phyloP scores from a whole-genome alignment of 2,888 invertebrate genomes.

The Cephalotes varians region DNA sequence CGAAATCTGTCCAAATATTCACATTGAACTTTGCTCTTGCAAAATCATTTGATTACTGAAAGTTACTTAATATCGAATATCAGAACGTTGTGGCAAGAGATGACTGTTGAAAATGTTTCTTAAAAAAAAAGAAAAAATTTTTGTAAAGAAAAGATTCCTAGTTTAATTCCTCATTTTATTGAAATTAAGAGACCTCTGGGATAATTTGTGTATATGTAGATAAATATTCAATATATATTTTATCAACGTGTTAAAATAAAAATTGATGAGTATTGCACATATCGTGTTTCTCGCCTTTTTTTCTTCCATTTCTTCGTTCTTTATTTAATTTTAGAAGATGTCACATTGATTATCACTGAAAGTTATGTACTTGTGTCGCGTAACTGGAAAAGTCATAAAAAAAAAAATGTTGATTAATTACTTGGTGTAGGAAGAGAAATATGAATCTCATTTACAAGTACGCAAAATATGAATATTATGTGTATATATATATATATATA shows the following conservation, averaged over 20 bases:
- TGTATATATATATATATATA: background rate
- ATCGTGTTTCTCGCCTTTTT: background rate
- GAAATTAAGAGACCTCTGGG: conserved; percentile 10
- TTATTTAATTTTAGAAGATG: background rate
- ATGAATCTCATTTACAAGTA: background rate
- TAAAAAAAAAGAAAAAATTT: background rate
- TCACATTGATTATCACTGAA: background rate
- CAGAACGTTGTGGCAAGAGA: background rate
- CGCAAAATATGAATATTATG: no score
- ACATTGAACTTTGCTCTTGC: background rate
- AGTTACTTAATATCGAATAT: background rate
- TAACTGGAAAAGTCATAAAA: background rate
- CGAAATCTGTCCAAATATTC: background rate
- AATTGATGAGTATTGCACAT: conserved; percentile 34
- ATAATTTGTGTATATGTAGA: conserved; percentile 56
- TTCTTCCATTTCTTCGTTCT: no score
- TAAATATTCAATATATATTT: conserved; percentile 65
- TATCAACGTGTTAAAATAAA: conserved; percentile 53
- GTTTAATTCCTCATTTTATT: background rate
- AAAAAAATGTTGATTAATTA: conserved; percentile 31
- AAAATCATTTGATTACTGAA: background rate
- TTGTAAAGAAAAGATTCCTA: background rate
- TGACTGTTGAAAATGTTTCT: background rate
- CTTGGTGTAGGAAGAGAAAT: background rate
- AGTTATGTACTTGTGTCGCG: background rate